phyloP scores from a whole-genome alignment of 2,888 invertebrate genomes.

The Drosophila flavopinicola region DNA sequence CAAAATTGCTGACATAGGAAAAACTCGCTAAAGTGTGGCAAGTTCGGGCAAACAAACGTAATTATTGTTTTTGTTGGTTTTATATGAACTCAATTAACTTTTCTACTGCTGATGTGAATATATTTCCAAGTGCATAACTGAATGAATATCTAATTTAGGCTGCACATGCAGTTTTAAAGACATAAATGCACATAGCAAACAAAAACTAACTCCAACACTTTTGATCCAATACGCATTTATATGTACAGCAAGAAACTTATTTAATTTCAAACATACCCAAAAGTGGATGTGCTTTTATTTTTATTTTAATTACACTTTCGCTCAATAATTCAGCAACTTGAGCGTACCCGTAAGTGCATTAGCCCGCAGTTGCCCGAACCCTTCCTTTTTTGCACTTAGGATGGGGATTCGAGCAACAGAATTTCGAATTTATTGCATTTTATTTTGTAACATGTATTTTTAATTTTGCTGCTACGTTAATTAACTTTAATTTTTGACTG shows the following conservation, averaged over 20 bases:
- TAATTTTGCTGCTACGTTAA: slow-evolving; percentile 62
- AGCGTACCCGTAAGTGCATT: slow-evolving; percentile 47
- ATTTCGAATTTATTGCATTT: slow-evolving; percentile 61
- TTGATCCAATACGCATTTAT: neutral
- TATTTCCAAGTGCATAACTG: neutral
- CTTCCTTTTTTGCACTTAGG: slow-evolving; percentile 41
- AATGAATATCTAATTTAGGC: neutral
- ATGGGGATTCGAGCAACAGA: slow-evolving; percentile 23
- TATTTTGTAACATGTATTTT: slow-evolving; percentile 59
- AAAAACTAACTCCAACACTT: neutral
- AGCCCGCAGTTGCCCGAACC: slow-evolving; percentile 17
- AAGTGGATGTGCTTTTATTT: slow-evolving; percentile 25
- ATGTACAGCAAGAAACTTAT: slow-evolving; percentile 34
- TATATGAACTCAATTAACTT: slow-evolving; percentile 9
- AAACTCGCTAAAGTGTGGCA: slow-evolving; percentile 12
- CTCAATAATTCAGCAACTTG: slow-evolving; percentile 48
- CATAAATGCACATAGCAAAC: no score
- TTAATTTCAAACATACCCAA: slow-evolving; percentile 39
- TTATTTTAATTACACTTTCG: slow-evolving; percentile 51
- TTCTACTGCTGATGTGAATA: slow-evolving; percentile 4
- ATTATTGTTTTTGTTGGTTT: slow-evolving; percentile 23
- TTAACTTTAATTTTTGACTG: slow-evolving; percentile 62
- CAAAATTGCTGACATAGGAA: slow-evolving; percentile 45
- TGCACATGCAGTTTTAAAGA: neutral
- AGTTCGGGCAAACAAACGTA: slow-evolving; percentile 21